Base-by-base conservation (phyloP, 2,113 vertebrate genomes). In the Nothocercus julius region DNA sequence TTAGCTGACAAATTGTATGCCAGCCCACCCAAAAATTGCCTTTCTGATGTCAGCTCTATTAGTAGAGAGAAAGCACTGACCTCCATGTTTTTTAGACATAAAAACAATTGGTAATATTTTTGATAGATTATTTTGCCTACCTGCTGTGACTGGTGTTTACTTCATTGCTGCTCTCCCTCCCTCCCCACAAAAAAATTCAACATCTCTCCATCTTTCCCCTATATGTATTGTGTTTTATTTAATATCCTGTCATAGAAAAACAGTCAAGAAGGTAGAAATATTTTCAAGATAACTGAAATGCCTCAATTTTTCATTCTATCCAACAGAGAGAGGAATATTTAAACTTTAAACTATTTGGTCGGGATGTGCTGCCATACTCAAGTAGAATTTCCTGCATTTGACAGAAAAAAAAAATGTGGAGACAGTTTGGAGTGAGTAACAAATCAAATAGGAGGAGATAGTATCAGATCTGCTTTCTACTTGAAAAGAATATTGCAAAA, bases 401-500 rank as follows among this genome's bases (percentile, higher is more conserved):
- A 76, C 78, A 82, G 80, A 12, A 27, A 84, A 63, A 42, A 16
- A 1, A 27, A 92, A 58, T 34, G 28, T 21, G 85, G 79, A 80
- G 75, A 47, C 81, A 88, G 61, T 84, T 91, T 92, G 78, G 70
- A 90, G 88, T 69, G 27, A 94, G 89, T 90, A 95, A 84, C 56
- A 92, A 82, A 73, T 84, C 87, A 70, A 82, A 47, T 69, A 64
- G 51, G 11, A 80, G 38, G 69, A 93, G 90, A 85, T 95, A 45
- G 32, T 90, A 94, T 94, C 93, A 90, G 85, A 86, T 66, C 64
- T 59, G 42, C 47, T 78, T 59, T 89, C 87, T 67, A 40, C 73
- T 96, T 87, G n/a, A 91, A 95, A 93, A 40, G 56, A 96, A 84
- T 72, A 53, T 66, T 63, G 80, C 69, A 82, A 91, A 73, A 32